Base-by-base conservation (phyloP, 2,888 invertebrate species). In the Eulithis prunata region DNA sequence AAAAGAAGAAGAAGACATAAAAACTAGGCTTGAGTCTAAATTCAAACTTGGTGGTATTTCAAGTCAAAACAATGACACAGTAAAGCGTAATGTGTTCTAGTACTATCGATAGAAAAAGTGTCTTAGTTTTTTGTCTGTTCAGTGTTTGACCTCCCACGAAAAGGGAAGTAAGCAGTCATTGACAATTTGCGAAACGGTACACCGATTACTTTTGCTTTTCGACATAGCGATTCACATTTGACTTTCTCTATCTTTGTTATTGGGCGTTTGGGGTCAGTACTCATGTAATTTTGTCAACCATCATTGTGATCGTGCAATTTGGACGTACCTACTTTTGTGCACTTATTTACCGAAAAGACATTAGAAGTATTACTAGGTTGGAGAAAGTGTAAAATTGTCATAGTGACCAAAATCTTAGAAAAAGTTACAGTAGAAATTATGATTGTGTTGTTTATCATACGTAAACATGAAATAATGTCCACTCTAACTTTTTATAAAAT, bases 241-340 rank as follows among this genome's bases (percentile, higher is more conserved):
- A 71, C 74, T 74, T 74, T 74, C 74, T 68, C 73, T 74, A 38
- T 64, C 49, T 69, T 71, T 67, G 71, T 72, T 69, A 69, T 66
- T 71, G 60, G 55, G 36, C 28, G 49, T 67, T 70, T 63, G 68
- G 67, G 73, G 72, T 70, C 73, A 68, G 62, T 52, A 71, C 70
- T 74, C 72, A 66, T 61, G 69, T 74, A 66, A 71, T 74, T 73
- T 73, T 66, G 70, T 64, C 64, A 71, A 67, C 53, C 36, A 36
- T 14, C 56, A 68, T 69, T 71, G 71, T 72, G 65, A 70, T 65
- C 62, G 70, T 69, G 51, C 55, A 46, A 38, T 61, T 66, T 55
- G 56, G 43, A 49, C 4, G 3, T 47, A 60, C 60, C 59, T 59
- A 53, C 47, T 66, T 62, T 60, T 66, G 56, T 59, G 66, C 58